Evolutionary conservation across 2,888 invertebrate species (phyloP), one percentile per base, ranked within the genome.

Genomic region (Thymelicus lineola): DNA sequence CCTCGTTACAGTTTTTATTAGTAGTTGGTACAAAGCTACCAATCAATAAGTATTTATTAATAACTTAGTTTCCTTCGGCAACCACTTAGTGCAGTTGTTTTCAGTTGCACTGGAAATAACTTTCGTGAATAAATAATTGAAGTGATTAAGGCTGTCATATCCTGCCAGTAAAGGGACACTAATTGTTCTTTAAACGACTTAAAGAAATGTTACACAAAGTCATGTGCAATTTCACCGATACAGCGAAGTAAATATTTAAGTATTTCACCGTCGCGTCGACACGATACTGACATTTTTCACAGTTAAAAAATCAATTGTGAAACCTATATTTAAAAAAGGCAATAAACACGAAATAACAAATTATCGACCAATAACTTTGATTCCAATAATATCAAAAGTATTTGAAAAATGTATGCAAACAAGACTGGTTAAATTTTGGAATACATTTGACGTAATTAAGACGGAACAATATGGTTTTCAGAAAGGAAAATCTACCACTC

Each of bases 121-220:
- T 45, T 58, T 46, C 20, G 5, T 20, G n/a, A 58, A 45, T 66
- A 46, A 66, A 66, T 45, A 15, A 66, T 46, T 4, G 17, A 15
- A 17, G 36, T 58, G 58, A 15, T 66, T 66, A 46, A 35, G 35
- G 10, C 58, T 58, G 17, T 58, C 36, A 63, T 15, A 14, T 46
- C 10, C 46, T 57, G 58, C 46, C 58, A 15, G 36, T 42, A 28
- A 55, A 64, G 28, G 15, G 58, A 66, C 36, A 58, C 46, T 58
- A 66, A 66, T 66, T 66, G 42, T 58, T 15, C 46, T 36, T 7
- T 17, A 15, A 50, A 42, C 15, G 7, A 17, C 6, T 7, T 50
- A 15, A 50, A 15, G 7, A 50, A 50, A 7, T 9, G 48, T 50
- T 50, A 15, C 9, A 15, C 48, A 50, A 50, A 50, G 48, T 9